Evolutionary conservation across 2,888 invertebrate species (phyloP).

Genomic region (Idaea straminata): DNA sequence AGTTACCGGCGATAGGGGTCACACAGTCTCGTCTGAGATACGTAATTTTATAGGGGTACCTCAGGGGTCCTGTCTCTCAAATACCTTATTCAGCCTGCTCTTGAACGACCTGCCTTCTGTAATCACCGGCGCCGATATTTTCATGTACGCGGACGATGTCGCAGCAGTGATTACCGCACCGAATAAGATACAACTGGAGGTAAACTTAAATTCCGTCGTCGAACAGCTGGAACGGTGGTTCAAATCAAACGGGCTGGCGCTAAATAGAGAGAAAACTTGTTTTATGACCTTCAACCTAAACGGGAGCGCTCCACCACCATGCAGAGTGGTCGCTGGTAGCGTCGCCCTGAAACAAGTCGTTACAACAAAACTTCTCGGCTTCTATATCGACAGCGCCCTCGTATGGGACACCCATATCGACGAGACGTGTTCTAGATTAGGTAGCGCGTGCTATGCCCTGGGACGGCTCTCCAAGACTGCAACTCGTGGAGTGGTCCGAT

Average conservation of each 20-base stretch:
- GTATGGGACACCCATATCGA: constrained; percentile 9
- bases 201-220: too few relatives aligned
- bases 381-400: constrained; percentile 8
- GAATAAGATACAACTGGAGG: too few relatives aligned
- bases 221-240: constrained; percentile 10
- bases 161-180: constrained; percentile 6
- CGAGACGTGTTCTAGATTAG: constrained; percentile 9
- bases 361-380: constrained; percentile 9
- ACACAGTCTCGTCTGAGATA: constrained; percentile 6
- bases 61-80: constrained; percentile 13
- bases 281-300: background rate
- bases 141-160: background rate
- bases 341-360: constrained; percentile 2
- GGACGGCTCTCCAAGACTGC: constrained; percentile 7
- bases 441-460: constrained; percentile 14
- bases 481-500: constrained; percentile 9
- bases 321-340: background rate
- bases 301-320: background rate
- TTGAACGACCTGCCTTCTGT: constrained; percentile 8
- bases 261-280: constrained; percentile 5
- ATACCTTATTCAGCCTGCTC: constrained; percentile 11
- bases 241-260: constrained; percentile 7
- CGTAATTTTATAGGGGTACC: constrained; percentile 9
- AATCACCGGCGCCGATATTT: background rate
- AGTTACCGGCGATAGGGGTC: constrained; percentile 10